These are phyloP conservation scores for Brachionus rotundiformis DNA, from an alignment of 1,140 invertebrate genomes.

Conservation along the genomic window DNA sequence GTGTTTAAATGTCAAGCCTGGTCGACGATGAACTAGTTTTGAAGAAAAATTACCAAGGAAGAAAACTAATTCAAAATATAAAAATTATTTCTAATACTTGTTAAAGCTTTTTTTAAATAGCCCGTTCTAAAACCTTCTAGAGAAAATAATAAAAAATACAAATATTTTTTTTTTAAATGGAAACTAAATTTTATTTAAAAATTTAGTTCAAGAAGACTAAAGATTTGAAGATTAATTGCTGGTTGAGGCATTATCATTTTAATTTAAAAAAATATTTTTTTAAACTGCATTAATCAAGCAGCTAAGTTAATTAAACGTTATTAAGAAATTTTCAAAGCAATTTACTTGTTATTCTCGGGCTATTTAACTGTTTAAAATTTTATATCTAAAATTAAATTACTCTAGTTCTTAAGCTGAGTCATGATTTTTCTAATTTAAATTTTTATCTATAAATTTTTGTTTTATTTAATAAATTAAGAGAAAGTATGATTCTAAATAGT, in stretches of 20 bases:
- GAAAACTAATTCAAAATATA: too few species aligned
- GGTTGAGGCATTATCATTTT: neutral
- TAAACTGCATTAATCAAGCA: neutral
- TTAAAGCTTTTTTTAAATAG: too few species aligned
- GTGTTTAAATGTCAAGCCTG: neutral
- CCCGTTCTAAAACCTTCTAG: neutral
- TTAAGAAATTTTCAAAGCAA: neutral
- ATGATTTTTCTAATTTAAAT: neutral
- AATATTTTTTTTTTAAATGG: neutral
- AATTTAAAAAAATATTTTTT: neutral
- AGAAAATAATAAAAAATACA: neutral
- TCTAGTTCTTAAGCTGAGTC: neutral
- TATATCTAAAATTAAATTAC: neutral
- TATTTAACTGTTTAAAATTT: neutral
- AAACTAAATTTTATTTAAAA: neutral
- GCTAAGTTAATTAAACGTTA: neutral
- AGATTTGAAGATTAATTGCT: neutral
- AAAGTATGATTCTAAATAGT: too few species aligned
- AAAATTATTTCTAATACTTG: too few species aligned
- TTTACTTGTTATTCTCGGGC: neutral
- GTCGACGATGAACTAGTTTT: neutral
- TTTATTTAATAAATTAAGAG: too few species aligned
- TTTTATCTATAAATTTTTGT: too few species aligned
- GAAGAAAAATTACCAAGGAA: neutral
- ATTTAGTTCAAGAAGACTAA: conserved; percentile 1